Base-by-base conservation (phyloP, 2,797 vertebrate genomes). In the Peromyscus melanophrys region DNA sequence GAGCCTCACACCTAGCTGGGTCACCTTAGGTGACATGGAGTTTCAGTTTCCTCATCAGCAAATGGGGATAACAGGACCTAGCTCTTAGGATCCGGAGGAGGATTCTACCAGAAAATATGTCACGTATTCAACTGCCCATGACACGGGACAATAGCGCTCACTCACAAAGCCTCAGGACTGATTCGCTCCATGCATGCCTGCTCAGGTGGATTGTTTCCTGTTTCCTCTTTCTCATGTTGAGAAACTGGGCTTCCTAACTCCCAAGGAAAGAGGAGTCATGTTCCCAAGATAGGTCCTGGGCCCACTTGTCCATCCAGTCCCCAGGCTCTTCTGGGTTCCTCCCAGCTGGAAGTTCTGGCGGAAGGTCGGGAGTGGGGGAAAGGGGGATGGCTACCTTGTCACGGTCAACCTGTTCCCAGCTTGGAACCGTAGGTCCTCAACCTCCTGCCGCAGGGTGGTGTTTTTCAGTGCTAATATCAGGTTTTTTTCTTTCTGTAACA, bases 351-450 rank as follows among this genome's bases (percentile, higher is more conserved):
- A 7, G 21, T 31, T 34, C 27, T 84, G 37, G 40, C 46, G 7
- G 37, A 29, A 67, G 92, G 23, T 34, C 21, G 2, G 61, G 37
- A n/a, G 6, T 6, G 0, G 11, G 52, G 23, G 75, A 3, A 19
- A 5, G 21, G 40, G 5, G 6, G 46, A 4, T 13, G 17, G 61
- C 52, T 97, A 99, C 99, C 98, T 99, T 0, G 98, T 96, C 89
- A 99, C 92, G 4, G 97, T 95, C 97, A 99, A 98, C 91, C 99
- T 99, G 97, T 99, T 99, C 95, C 99, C 99, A 0, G 98, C 98
- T 43, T 99, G 99, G 52, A 99, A 99, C 0, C 98, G 98, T 73
- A 99, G 99, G 92, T 99, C 99, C 97, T 99, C 99, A 0, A 99
- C 99, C 98, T 99, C 99, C 97, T 99, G 99, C 91, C 99, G 98